Evolutionary conservation across 2,113 vertebrate species (phyloP), one percentile per base, ranked within the genome.

Genomic region (Poicephalus gulielmi): DNA sequence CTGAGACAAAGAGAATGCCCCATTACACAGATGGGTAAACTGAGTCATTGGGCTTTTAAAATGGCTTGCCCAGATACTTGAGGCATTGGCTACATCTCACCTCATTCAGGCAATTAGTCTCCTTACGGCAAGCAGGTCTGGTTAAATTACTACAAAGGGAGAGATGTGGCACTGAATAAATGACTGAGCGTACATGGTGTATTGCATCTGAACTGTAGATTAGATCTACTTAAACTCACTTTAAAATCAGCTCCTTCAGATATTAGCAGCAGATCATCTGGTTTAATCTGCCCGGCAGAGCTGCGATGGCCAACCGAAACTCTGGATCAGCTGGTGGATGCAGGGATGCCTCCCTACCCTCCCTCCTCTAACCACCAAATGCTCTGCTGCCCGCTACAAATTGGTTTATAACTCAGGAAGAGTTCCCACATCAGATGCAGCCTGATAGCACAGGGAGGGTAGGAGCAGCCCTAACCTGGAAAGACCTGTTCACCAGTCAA

Each of bases 381-480:
- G 17, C 73, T 44, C 90, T 30, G 62, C 80, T 94, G 88, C 86
- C 96, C 92, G 2, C 92, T 97, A 95, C 96, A 96, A 96, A 96
- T 95, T 94, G 49, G 81, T 95, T 91, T 93, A 66, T 79, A 94
- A 87, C 67, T 66, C 44, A 49, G 63, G 78, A 80, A 66, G 93
- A n/a, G 28, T 14, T 92, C 82, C 78, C 93, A 91, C 87, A 83
- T 63, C 87, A 77, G 95, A 88, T 92, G 87, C 83, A 92, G 25
- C 47, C 46, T 92, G 90, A 94, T 84, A 75, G 83, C 92, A 37
- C 10, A 31, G 75, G 93, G 80, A 94, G 73, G 31, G 91, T n/a
- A 89, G 87, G 92, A 97, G 84, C 94, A 97, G 83, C 88, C 74
- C 86, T 30, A 52, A 93, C 94, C 95, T 96, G 95, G 95, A 95